Evolutionary conservation across 2,888 invertebrate genomes (phyloP).

Genomic region (Amiota communis): DNA sequence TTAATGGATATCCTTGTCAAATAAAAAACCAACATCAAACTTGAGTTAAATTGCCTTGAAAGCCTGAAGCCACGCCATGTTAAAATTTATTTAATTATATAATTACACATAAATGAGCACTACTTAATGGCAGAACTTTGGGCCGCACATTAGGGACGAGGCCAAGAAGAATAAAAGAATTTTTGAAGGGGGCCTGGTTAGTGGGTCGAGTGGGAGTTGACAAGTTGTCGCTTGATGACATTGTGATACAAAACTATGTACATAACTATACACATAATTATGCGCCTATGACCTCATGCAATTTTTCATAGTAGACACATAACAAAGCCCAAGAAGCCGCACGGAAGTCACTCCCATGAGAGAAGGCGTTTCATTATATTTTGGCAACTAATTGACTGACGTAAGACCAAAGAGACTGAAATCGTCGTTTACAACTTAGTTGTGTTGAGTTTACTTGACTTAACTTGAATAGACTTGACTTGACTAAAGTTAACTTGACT

Average conservation of each 20-base stretch:
- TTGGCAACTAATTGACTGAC: conserved; percentile 42
- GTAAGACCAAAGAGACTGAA: conserved; percentile 37
- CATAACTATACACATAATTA: conserved; percentile 4
- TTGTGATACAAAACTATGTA: background rate
- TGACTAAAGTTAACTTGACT: too few relatives aligned
- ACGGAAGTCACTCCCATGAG: background rate
- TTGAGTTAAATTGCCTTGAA: background rate
- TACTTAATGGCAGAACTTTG: conserved; percentile 10
- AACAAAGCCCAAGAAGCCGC: too few relatives aligned
- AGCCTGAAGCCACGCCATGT: conserved; percentile 2
- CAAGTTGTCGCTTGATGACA: background rate
- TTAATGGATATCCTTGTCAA: too few relatives aligned
- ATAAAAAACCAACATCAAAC: background rate
- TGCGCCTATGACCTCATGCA: conserved; percentile 16
- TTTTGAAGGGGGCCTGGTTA: background rate
- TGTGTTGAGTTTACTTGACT: conserved; percentile 36
- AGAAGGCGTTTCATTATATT: conserved; percentile 15
- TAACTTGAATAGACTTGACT: too few relatives aligned
- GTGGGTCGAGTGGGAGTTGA: background rate
- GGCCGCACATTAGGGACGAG: background rate
- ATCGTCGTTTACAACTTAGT: conserved; percentile 9
- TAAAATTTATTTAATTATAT: conserved; percentile 18
- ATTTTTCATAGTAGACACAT: background rate
- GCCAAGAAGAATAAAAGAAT: background rate
- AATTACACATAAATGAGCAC: conserved; percentile 11